Base-by-base conservation (phyloP, 1,140 invertebrate species). In the Euwallacea similis region DNA sequence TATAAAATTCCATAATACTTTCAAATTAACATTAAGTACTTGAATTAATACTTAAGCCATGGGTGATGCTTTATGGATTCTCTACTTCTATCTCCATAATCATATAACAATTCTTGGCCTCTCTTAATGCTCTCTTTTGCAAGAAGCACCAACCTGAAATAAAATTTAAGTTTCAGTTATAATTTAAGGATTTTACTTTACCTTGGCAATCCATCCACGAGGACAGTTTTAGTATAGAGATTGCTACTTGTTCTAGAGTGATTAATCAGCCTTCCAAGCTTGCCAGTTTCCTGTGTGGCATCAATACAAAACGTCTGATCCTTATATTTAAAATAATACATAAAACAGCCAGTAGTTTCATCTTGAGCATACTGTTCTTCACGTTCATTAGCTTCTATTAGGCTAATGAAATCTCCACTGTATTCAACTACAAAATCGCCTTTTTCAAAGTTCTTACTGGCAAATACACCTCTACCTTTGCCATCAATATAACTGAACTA, bases 381-480 rank as follows among this genome's bases (percentile, higher is more conserved):
- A 46, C 96, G 85, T 62, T 89, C 84, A 74, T 91, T 90, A 0
- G 98, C 98, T 80, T 92, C 90, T 7, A 85, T 83, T 63, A 92
- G 85, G 74, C 91, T 89, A 7, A 99, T 92, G 10, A 99, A 84
- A 81, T 99, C 95, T 7, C 98, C 98, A 69, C 91, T 88, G 82
- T 99, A 99, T 83, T 99, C 97, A 7, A 99, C 93, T 33, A 99
- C 95, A 85, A 96, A 99, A 79, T 97, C 94, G 21, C 94, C 95
- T 74, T 91, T 90, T 10, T 83, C 78, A 80, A 98, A 98, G 9
- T 86, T 79, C 56, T 88, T 87, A 7, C 88, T 90, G 2, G 96
- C 88, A 15, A 97, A 86, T 0, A 94, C 84, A 9, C 92, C 91
- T 53, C 92, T 85, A 6, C 92, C 92, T 82, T 94, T 94, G 6